phyloP scores from a whole-genome alignment of 2,113 vertebrate genomes.

The Aegithalos caudatus region DNA sequence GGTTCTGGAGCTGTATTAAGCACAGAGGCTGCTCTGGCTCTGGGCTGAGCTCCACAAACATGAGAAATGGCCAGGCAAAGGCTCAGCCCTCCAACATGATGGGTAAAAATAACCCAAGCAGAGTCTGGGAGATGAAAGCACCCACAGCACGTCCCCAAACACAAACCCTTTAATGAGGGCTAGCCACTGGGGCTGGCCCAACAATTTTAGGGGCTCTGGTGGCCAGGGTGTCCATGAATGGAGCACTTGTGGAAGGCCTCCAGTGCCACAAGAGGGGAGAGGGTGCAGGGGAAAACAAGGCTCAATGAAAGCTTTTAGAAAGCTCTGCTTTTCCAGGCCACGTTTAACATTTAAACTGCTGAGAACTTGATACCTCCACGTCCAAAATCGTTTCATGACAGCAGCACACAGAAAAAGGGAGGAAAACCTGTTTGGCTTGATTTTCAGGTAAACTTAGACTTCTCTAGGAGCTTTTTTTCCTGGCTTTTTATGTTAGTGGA shows the following conservation, averaged over 20 bases:
- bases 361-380: neutral
- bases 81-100: neutral
- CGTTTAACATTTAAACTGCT: neutral
- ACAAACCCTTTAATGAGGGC: neutral
- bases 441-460: neutral
- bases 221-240: neutral
- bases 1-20: neutral
- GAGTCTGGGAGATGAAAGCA: neutral
- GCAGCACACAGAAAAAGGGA: neutral
- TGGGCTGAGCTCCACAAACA: neutral
- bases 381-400: neutral
- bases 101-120: neutral
- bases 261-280: neutral
- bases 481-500: neutral
- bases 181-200: neutral
- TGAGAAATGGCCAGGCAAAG: neutral
- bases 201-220: neutral
- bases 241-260: neutral
- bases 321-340: constrained; percentile 1
- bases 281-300: neutral
- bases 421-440: constrained; percentile 19
- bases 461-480: neutral
- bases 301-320: constrained; percentile 34
- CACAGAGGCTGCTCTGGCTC: neutral
- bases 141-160: neutral